Percentiles rank a stretch among this genome's conserved stretches.
Evolutionary conservation across 2,113 vertebrate genomes (phyloP).

Genomic region (Chloebia gouldiae): DNA sequence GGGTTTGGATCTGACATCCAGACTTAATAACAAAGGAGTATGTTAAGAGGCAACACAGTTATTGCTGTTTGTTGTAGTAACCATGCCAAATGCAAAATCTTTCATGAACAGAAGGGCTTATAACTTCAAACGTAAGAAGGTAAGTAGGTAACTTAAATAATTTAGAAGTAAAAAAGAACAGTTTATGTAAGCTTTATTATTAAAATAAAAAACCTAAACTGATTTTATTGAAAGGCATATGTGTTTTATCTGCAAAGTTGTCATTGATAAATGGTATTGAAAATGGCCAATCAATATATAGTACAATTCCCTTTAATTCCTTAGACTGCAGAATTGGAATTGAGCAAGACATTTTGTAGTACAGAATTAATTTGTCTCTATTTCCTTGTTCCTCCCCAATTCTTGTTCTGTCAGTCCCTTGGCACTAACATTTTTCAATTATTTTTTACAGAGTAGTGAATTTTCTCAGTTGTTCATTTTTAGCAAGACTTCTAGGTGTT

Average conservation of each 20-base stretch:
- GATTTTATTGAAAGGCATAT: neutral
- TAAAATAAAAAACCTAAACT: neutral
- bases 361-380: neutral
- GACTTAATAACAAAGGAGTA: neutral
- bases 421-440: neutral
- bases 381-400: fast-evolving
- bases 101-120: neutral
- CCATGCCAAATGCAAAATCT: neutral
- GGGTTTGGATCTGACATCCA: neutral
- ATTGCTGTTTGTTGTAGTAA: neutral
- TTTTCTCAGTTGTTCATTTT: neutral
- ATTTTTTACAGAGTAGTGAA: neutral
- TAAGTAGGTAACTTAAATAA: neutral
- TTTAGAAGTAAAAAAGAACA: neutral
- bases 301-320: neutral
- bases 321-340: neutral
- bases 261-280: neutral
- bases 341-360: neutral
- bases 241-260: neutral
- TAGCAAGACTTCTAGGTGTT: neutral
- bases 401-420: neutral
- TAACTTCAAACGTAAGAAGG: neutral
- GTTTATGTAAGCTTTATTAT: neutral
- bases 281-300: neutral
- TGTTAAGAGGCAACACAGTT: neutral